phyloP scores from a whole-genome alignment of 2,113 vertebrate genomes.

The Colius striatus region DNA sequence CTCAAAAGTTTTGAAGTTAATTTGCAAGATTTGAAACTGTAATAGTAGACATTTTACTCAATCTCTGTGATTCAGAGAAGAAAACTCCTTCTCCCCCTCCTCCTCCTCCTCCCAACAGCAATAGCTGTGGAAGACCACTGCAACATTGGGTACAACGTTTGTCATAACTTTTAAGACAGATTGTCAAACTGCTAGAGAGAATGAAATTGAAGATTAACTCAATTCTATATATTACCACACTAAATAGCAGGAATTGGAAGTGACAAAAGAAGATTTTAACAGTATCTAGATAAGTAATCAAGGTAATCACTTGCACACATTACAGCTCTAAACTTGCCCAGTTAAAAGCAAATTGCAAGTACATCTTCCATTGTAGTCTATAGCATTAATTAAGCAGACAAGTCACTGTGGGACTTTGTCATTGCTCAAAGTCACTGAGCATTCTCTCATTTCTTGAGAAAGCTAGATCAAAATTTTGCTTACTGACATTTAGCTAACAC shows the following conservation, averaged over 20 bases:
- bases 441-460: neutral
- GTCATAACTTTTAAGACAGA: neutral
- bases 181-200: neutral
- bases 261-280: neutral
- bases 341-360: neutral
- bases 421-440: neutral
- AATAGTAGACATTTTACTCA: neutral
- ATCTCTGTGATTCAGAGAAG: neutral
- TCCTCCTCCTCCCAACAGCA: rapidly evolving
- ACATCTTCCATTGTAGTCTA: neutral
- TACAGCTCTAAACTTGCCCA: neutral
- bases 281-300: neutral
- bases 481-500: neutral
- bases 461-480: neutral
- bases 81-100: neutral
- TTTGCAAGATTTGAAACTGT: neutral
- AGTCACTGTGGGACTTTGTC: neutral
- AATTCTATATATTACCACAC: neutral
- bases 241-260: neutral
- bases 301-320: neutral
- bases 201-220: neutral
- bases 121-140: neutral
- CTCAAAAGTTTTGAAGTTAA: neutral
- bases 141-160: neutral
- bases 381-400: neutral